Percentiles rank a stretch among this genome's conserved stretches.
Conservation (phyloP, 2,888 invertebrate genomes). For the Agrenia bidenticulata region DNA sequence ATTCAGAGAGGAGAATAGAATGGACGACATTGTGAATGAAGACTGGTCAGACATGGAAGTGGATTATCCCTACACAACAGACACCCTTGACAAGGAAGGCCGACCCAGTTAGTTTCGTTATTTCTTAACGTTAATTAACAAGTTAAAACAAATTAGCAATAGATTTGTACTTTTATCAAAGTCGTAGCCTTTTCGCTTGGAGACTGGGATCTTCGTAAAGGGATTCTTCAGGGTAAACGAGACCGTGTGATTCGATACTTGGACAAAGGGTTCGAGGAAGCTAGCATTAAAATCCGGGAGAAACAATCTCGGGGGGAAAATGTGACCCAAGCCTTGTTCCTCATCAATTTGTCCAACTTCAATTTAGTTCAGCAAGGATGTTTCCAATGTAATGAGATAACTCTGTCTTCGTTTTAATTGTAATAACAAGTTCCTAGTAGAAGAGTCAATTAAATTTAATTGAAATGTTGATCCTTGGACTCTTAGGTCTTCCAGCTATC, state of each 20-base stretch:
- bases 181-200: constrained; percentile 33
- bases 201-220: constrained; percentile 34
- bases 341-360: constrained; percentile 32
- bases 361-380: constrained; percentile 33
- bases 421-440: no score
- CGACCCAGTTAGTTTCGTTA: constrained; percentile 21
- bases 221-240: constrained; percentile 29
- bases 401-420: no score
- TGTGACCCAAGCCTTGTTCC: constrained; percentile 38
- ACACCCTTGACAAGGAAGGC: constrained; percentile 35
- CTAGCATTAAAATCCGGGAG: constrained; percentile 30
- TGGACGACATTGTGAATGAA: constrained; percentile 31
- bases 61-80: constrained; percentile 37
- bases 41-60: constrained; percentile 36
- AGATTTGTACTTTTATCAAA: no score
- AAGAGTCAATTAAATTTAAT: no score
- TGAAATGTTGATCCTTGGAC: not conserved
- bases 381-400: constrained; percentile 38
- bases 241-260: constrained; percentile 32
- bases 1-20: constrained; percentile 33
- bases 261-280: constrained; percentile 36
- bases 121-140: no score
- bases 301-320: constrained; percentile 35
- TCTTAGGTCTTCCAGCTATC: constrained; percentile 35
- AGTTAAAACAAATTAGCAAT: no score